Base-by-base conservation (phyloP, 1,140 invertebrate species). In the Neodiprion virginianus region DNA sequence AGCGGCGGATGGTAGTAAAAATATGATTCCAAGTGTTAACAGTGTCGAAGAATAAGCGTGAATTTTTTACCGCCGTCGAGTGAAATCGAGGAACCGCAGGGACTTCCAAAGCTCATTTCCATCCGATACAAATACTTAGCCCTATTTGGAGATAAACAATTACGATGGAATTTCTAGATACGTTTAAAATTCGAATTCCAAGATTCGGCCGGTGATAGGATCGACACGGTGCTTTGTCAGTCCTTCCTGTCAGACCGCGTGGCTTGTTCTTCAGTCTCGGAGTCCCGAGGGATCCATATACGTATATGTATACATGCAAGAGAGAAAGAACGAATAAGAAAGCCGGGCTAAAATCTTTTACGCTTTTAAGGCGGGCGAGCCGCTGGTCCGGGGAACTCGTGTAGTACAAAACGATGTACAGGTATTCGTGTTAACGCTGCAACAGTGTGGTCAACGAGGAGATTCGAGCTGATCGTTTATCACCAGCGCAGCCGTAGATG, bases 161-260 rank as follows among this genome's bases (percentile, higher is more conserved):
- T 61, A 61, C 53, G 53, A 61, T 61, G 53, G 53, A 61, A 61
- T 61, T 61, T 17, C 11, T 61, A 61, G 53, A 61, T 61, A 61
- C 11, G 53, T 12, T 61, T 61, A 61, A 61, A 61, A 61, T 61
- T 61, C 11, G 53, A 61, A 61, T 61, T 61, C 53, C 53, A 61
- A 61, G 53, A 61, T 61, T 61, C 11, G 11, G 11, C 53, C 11
- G 53, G 11, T 61, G 53, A 61, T 61, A 61, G 53, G 53, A 61
- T 61, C 53, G 53, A 61, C 53, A 61, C 53, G 53, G 53, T 61
- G n/a, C 53, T 61, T 61, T 61, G 53, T 61, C 53, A 61, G 53
- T 61, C 53, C 53, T 61, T 61, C 53, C 53, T 17, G 53, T 61
- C 53, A 61, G 53, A 40, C 28, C 28, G 28, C 28, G 28, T 40